These are phyloP conservation scores for Sebastes itinus DNA, from an alignment of 2,797 vertebrate species.

Conservation along the genomic window DNA sequence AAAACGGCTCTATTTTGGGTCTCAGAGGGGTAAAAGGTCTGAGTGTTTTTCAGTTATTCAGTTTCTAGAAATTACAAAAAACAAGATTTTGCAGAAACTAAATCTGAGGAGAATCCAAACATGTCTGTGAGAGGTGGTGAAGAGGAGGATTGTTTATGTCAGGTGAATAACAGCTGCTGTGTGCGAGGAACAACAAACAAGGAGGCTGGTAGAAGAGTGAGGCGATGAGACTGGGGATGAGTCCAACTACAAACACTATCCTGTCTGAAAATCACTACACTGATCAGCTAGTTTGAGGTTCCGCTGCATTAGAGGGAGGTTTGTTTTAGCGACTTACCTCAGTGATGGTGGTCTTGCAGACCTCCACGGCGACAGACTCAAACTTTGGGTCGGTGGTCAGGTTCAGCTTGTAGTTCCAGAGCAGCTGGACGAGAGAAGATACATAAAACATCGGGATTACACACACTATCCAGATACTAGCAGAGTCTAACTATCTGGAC, in stretches of 20 bases:
- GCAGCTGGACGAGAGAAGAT: conserved; percentile 68
- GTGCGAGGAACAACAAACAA: neutral
- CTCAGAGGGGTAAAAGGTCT: neutral
- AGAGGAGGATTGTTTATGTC: neutral
- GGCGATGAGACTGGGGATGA: neutral
- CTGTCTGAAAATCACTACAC: neutral
- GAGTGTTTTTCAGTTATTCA: neutral
- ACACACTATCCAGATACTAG: neutral
- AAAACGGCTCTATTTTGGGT: no score
- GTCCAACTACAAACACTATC: neutral
- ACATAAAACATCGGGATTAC: neutral
- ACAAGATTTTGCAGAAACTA: neutral
- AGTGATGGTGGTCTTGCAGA: conserved; percentile 91
- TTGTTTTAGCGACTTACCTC: conserved; percentile 75
- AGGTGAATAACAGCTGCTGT: neutral
- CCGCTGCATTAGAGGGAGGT: neutral
- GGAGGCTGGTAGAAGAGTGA: neutral
- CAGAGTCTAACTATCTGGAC: neutral
- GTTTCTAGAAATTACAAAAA: neutral
- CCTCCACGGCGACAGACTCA: conserved; percentile 92
- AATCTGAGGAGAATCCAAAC: neutral
- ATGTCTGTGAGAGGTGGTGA: neutral
- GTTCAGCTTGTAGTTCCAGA: conserved; percentile 97
- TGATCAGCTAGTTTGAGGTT: neutral
- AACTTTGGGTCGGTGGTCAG: conserved; percentile 95